A percentile compares a stretch with the other conserved stretches of the same genome.
Conservation (phyloP, 2,113 vertebrate genomes). For the Erpornis zantholeuca region DNA sequence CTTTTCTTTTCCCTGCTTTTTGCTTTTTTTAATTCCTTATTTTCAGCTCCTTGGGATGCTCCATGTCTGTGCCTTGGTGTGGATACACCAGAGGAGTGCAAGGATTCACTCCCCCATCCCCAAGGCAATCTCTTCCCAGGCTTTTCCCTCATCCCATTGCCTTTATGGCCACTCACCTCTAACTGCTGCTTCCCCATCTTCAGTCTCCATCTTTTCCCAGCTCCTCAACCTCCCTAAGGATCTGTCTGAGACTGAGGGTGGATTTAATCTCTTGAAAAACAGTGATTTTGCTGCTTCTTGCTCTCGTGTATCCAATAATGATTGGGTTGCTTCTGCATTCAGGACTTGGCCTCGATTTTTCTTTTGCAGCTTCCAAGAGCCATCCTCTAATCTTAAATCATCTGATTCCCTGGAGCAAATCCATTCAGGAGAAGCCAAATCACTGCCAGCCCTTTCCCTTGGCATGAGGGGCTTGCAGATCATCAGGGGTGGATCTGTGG, state of each 20-base stretch:
- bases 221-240: background rate
- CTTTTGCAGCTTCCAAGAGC: background rate
- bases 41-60: too few relatives aligned
- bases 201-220: background rate
- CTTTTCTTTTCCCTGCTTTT: background rate
- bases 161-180: background rate
- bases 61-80: too few relatives aligned
- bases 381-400: background rate
- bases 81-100: accelerated
- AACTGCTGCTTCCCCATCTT: background rate
- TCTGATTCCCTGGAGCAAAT: background rate
- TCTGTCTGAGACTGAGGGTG: background rate
- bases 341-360: background rate
- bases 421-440: background rate
- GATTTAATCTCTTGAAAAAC: background rate
- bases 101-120: accelerated
- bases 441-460: background rate
- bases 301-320: background rate
- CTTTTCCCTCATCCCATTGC: background rate
- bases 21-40: background rate
- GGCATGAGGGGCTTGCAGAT: background rate
- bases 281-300: background rate
- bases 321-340: background rate
- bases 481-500: background rate
- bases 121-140: background rate